Evolutionary conservation across 2,113 vertebrate species (phyloP).

Genomic region (Haplochromis burtoni): DNA sequence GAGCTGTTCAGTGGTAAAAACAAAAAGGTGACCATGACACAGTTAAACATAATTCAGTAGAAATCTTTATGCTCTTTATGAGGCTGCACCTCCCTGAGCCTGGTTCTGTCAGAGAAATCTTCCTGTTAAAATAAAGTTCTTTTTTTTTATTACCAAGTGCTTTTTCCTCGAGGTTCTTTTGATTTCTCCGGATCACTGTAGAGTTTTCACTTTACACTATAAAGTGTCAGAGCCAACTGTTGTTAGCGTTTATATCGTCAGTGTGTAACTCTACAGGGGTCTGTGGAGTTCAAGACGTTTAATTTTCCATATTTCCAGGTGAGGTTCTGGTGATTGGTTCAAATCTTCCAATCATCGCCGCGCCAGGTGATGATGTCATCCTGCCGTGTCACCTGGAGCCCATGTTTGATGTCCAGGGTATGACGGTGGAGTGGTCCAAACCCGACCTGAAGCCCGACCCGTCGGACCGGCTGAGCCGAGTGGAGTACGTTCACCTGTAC

Average conservation of each 20-base stretch:
- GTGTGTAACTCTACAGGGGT: neutral
- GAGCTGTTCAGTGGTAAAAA: neutral
- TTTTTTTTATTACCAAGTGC: neutral
- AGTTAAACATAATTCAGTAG: neutral
- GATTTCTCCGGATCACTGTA: neutral
- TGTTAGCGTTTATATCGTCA: neutral
- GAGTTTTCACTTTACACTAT: neutral
- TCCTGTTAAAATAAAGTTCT: neutral
- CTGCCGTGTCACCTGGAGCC: neutral
- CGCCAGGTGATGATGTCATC: neutral
- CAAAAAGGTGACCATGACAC: neutral
- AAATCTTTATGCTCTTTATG: neutral
- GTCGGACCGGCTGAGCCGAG: neutral
- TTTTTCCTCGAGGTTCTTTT: neutral
- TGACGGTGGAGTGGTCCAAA: neutral
- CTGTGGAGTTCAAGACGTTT: neutral
- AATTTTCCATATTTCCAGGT: neutral
- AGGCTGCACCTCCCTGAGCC: neutral
- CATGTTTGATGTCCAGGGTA: fast-evolving
- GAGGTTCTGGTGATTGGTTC: fast-evolving
- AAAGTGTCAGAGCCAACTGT: neutral
- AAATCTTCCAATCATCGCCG: fast-evolving
- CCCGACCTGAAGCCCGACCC: neutral
- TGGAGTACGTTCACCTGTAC: neutral
- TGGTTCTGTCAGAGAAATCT: neutral